These are phyloP conservation scores for Drosophila watanabei DNA, from an alignment of 1,140 invertebrate species.

Conservation along the genomic window DNA sequence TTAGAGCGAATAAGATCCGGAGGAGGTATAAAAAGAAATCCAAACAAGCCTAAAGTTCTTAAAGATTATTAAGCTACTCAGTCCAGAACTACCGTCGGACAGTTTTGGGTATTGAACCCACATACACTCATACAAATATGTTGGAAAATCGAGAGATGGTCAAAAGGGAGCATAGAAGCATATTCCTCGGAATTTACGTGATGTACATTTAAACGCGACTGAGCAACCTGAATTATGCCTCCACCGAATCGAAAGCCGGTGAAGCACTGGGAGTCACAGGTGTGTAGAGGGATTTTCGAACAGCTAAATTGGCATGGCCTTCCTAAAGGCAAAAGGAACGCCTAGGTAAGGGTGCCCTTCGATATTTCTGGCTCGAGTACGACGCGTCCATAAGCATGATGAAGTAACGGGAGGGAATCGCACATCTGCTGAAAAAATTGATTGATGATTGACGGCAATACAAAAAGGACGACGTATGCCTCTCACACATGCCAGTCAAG, in stretches of 20 bases:
- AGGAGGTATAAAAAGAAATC: not conserved
- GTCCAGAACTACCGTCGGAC: conserved; percentile 1
- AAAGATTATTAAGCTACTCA: conserved; percentile 22
- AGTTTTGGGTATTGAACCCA: conserved; percentile 39
- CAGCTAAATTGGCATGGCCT: conserved; percentile 71
- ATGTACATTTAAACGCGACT: conserved; percentile 75
- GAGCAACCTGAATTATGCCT: conserved; percentile 78
- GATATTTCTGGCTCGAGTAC: conserved; percentile 39
- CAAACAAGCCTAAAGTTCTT: conserved; percentile 5
- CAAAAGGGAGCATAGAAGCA: conserved; percentile 36
- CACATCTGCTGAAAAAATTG: conserved; percentile 79
- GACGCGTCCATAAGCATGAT: conserved; percentile 68
- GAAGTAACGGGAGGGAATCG: conserved; percentile 36
- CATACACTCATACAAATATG: conserved; percentile 48
- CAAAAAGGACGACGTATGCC: conserved; percentile 38
- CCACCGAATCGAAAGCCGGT: conserved; percentile 28
- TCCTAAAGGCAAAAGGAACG: conserved; percentile 62
- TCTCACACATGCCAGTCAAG: conserved; percentile 15
- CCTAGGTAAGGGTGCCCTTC: conserved; percentile 46
- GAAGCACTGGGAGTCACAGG: conserved; percentile 16
- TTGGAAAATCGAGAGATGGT: conserved; percentile 21
- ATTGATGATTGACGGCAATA: conserved; percentile 43
- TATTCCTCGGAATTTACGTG: conserved; percentile 79
- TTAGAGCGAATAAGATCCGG: not conserved
- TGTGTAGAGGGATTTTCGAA: conserved; percentile 46